Evolutionary conservation across 1,140 invertebrate genomes (phyloP).

Genomic region (Drosophila pachea): DNA sequence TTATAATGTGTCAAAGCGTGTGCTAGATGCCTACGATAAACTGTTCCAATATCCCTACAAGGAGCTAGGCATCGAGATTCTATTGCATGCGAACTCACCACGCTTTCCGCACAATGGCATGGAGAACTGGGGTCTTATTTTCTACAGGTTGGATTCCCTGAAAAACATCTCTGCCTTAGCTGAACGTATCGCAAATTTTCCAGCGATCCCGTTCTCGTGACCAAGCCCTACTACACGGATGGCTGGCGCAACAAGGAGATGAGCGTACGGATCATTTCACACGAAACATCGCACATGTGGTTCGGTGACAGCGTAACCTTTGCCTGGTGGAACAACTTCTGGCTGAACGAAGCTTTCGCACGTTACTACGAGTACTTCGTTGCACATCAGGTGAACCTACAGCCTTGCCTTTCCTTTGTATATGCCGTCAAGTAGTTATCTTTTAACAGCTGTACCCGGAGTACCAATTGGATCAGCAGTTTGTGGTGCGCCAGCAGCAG

Average conservation of each 20-base stretch:
- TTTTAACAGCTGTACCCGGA: slow-evolving; percentile 63
- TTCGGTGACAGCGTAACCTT: slow-evolving; percentile 85
- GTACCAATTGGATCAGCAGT: slow-evolving; percentile 80
- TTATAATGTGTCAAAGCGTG: slow-evolving; percentile 79
- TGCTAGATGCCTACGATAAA: slow-evolving; percentile 78
- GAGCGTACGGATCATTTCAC: slow-evolving; percentile 80
- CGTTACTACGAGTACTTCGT: slow-evolving; percentile 84
- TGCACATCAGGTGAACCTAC: slow-evolving; percentile 78
- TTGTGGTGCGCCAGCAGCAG: slow-evolving; percentile 84
- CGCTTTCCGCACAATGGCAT: slow-evolving; percentile 89
- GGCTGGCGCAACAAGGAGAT: slow-evolving; percentile 77
- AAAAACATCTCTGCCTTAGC: neutral
- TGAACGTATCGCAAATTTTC: neutral
- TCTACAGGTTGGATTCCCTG: slow-evolving; percentile 79
- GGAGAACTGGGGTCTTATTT: slow-evolving; percentile 91
- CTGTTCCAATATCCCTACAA: slow-evolving; percentile 79
- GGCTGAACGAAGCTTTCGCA: slow-evolving; percentile 86
- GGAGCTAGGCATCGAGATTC: slow-evolving; percentile 78
- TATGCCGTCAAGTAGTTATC: neutral
- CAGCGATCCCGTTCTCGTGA: slow-evolving; percentile 55
- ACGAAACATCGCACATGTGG: slow-evolving; percentile 85
- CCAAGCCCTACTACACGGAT: slow-evolving; percentile 53
- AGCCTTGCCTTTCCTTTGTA: neutral
- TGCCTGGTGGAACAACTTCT: slow-evolving; percentile 84
- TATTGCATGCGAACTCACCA: slow-evolving; percentile 86